Evolutionary conservation across 2,888 invertebrate species (phyloP).

Genomic region (Ormyrus thymus): DNA sequence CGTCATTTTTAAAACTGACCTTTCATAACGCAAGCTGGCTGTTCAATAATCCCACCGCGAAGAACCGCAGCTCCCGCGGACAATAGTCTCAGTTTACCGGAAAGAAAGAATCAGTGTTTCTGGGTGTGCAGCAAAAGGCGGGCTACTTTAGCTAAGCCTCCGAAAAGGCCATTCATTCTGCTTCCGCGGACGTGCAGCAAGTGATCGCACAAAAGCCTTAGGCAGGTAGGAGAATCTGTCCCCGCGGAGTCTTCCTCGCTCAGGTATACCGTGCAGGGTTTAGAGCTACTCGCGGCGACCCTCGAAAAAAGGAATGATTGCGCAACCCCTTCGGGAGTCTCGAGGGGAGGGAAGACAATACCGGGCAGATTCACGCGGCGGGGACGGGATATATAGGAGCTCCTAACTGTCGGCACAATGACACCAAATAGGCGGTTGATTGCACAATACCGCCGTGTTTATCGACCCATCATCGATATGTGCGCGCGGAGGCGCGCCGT

Average conservation of each 20-base stretch:
- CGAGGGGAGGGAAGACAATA: conserved; percentile 55
- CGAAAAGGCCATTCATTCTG: too few species aligned
- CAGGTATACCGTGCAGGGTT: conserved; percentile 29
- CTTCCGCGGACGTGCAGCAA: too few species aligned
- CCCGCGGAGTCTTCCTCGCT: background rate
- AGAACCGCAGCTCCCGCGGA: too few species aligned
- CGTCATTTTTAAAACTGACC: too few species aligned
- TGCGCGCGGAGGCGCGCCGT: conserved; percentile 45
- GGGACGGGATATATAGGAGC: conserved; percentile 7
- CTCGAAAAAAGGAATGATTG: conserved; percentile 58
- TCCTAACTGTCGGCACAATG: conserved; percentile 71
- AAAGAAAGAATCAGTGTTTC: too few species aligned
- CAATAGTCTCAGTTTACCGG: too few species aligned
- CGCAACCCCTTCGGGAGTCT: conserved; percentile 56
- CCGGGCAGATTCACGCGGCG: conserved; percentile 49
- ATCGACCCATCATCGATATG: conserved; percentile 73
- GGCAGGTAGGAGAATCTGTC: too few species aligned
- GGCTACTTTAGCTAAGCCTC: too few species aligned
- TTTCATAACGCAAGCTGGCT: too few species aligned
- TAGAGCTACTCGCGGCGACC: conserved; percentile 36
- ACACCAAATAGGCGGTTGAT: conserved; percentile 75
- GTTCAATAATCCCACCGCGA: too few species aligned
- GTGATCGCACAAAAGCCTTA: too few species aligned
- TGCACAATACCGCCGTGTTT: conserved; percentile 73
- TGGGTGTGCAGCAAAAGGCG: too few species aligned